Percentiles rank a stretch among this genome's conserved stretches.
Evolutionary conservation across 2,797 vertebrate species (phyloP).

Genomic region (Heterohyrax brucei): DNA sequence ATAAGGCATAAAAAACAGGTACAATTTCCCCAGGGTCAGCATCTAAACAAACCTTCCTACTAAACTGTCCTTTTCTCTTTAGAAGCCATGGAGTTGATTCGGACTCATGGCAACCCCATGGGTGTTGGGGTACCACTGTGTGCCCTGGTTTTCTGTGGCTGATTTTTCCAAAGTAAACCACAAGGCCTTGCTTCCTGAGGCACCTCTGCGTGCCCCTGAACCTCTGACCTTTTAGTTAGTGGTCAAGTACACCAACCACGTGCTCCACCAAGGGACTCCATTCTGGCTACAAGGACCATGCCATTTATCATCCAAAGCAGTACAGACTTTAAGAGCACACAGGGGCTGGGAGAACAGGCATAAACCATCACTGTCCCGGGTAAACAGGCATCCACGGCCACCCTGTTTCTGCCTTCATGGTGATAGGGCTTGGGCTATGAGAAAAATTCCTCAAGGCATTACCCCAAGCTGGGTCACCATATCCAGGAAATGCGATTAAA

Average conservation of each 20-base stretch:
- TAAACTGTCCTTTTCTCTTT: background rate
- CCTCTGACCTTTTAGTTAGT: background rate
- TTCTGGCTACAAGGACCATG: background rate
- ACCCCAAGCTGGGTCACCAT: slow-evolving; percentile 18
- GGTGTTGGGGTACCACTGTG: background rate
- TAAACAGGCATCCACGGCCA: background rate
- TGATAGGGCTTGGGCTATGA: slow-evolving; percentile 12
- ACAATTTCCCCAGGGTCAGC: background rate
- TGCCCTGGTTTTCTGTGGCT: background rate
- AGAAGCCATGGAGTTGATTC: background rate
- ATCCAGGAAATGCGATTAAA: slow-evolving; percentile 76
- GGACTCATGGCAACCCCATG: background rate
- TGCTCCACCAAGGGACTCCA: background rate
- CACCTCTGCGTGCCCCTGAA: background rate
- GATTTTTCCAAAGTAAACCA: background rate
- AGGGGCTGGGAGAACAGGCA: background rate
- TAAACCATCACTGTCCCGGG: background rate
- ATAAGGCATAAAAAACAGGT: background rate
- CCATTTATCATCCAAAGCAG: background rate
- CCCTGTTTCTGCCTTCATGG: background rate
- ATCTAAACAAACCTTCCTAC: slow-evolving; percentile 33
- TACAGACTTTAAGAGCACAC: background rate
- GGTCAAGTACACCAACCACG: background rate
- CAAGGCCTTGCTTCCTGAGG: background rate
- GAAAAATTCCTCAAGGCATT: slow-evolving; percentile 62